Evolutionary conservation across 2,113 vertebrate genomes (phyloP).

Genomic region (Sisor rabdophorus): DNA sequence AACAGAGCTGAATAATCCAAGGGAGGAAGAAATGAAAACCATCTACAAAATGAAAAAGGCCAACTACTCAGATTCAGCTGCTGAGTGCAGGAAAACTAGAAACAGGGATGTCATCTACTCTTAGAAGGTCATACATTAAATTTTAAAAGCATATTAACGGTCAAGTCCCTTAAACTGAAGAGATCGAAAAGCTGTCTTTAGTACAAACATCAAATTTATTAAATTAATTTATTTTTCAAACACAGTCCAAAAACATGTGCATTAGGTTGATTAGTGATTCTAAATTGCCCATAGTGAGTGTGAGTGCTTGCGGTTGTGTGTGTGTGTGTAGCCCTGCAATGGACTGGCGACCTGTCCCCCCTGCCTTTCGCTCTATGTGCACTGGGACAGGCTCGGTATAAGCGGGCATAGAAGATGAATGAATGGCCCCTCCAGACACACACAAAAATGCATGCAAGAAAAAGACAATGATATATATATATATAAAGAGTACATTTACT

Average conservation of each 20-base stretch:
- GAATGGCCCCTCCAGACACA: conserved; percentile 52
- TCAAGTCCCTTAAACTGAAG: background rate
- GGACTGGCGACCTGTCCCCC: no score
- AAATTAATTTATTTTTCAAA: no score
- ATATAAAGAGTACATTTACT: background rate
- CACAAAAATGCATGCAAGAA: conserved; percentile 15
- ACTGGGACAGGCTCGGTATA: no score
- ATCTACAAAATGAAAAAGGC: background rate
- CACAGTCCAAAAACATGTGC: no score
- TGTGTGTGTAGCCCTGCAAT: no score
- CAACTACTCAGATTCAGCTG: background rate
- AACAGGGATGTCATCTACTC: background rate
- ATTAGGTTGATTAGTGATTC: no score
- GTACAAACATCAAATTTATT: background rate
- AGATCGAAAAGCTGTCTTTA: background rate
- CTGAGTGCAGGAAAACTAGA: background rate
- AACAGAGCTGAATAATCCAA: background rate
- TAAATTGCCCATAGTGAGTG: no score
- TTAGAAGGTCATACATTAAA: conserved; percentile 13
- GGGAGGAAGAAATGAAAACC: background rate
- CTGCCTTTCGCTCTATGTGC: no score
- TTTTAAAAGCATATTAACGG: background rate
- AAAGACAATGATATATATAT: conserved; percentile 3
- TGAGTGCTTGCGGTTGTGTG: no score
- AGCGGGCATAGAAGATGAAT: conserved; percentile 57